phyloP scores from a whole-genome alignment of 2,797 vertebrate genomes.

The Eremophila alpestris region DNA sequence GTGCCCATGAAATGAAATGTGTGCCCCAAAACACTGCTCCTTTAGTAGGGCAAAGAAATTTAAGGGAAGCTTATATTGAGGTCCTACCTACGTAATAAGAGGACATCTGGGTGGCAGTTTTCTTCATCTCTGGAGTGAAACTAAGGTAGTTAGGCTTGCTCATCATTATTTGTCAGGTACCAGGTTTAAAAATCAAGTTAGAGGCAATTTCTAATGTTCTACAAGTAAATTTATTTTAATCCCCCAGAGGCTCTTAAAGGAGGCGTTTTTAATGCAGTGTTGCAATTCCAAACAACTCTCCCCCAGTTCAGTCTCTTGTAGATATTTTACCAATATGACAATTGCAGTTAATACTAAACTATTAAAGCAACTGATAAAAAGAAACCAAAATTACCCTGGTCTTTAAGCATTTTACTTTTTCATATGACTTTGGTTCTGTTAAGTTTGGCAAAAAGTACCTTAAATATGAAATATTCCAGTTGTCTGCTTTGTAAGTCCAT shows the following conservation, averaged over 20 bases:
- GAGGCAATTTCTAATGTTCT: not conserved
- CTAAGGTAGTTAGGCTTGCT: not conserved
- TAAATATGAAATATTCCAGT: not conserved
- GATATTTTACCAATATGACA: not conserved
- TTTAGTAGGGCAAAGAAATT: not conserved
- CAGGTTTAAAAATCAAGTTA: not conserved
- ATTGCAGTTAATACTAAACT: not conserved
- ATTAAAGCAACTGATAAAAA: not conserved
- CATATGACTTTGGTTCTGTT: not conserved
- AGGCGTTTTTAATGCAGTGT: not conserved
- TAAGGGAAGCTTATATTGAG: fast-evolving
- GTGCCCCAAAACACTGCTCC: not conserved
- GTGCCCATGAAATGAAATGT: not conserved
- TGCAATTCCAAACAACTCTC: not conserved
- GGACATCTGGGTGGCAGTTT: not conserved
- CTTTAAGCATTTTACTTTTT: not conserved
- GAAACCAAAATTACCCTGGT: not conserved
- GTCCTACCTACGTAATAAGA: not conserved
- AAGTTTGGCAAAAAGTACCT: not conserved
- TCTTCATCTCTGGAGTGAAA: fast-evolving
- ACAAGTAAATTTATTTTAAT: not conserved
- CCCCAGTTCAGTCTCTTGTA: not conserved
- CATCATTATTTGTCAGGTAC: not conserved
- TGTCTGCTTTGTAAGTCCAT: not conserved
- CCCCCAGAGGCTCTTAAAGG: not conserved